Percentiles rank a stretch among this genome's conserved stretches.
Conservation (phyloP, 2,113 vertebrate species). For the Anoura caudifer region DNA sequence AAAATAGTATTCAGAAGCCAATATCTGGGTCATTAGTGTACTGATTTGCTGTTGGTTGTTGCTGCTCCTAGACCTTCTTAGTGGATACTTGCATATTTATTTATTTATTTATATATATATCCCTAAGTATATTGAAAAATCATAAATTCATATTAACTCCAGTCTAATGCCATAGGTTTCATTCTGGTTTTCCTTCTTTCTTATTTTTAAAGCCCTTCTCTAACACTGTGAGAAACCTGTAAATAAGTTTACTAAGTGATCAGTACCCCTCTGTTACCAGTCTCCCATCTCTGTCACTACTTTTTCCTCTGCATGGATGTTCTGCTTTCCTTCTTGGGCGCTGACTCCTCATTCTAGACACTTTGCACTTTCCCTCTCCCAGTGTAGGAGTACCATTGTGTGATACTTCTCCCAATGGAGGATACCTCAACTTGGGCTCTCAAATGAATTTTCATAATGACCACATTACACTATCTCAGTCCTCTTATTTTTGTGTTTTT, state of each 20-base stretch:
- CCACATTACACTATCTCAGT: neutral
- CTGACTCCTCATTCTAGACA: neutral
- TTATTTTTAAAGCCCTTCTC: neutral
- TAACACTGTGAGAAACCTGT: neutral
- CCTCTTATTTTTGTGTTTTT: slow-evolving; percentile 8
- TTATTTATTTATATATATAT: neutral
- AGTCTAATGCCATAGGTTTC: neutral
- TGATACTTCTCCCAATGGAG: neutral
- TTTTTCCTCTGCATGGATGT: neutral
- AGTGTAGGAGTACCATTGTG: neutral
- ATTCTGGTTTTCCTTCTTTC: neutral
- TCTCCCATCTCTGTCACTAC: neutral
- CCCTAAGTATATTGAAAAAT: neutral
- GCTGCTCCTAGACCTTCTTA: neutral
- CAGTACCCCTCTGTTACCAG: neutral
- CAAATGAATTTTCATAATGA: slow-evolving; percentile 8
- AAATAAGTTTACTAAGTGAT: neutral
- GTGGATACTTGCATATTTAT: neutral
- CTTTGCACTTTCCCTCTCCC: neutral
- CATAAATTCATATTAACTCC: neutral
- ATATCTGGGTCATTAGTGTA: neutral
- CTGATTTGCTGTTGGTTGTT: neutral
- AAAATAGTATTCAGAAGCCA: slow-evolving; percentile 28
- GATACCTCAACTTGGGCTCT: neutral
- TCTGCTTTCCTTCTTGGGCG: neutral